Conservation (phyloP, 1,140 invertebrate species). For the Elymnias hypermnestra region DNA sequence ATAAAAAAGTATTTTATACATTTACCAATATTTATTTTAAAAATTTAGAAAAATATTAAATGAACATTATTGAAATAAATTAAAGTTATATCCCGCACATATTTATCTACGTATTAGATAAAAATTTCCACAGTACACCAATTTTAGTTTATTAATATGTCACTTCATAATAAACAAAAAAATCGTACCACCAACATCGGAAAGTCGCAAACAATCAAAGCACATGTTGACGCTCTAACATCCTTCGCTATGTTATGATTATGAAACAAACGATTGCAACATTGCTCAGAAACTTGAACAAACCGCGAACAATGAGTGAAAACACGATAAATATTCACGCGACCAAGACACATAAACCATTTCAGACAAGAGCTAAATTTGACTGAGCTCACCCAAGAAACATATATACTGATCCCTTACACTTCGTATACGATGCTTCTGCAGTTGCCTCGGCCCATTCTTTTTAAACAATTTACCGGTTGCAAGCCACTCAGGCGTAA, state of each 20-base stretch:
- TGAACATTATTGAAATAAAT: constrained; percentile 1
- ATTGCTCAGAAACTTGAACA: constrained; percentile 20
- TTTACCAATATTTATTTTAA: too few relatives aligned
- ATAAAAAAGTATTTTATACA: too few relatives aligned
- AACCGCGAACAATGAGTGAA: constrained; percentile 6
- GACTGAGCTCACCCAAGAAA: background rate
- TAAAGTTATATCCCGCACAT: background rate
- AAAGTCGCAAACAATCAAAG: constrained; percentile 53
- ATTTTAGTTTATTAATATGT: background rate
- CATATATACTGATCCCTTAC: constrained; percentile 3
- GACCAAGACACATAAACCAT: constrained; percentile 7
- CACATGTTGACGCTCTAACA: constrained; percentile 44
- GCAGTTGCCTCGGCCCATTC: constrained; percentile 1
- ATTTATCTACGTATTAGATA: too few relatives aligned
- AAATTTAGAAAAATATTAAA: too few relatives aligned
- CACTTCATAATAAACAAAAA: constrained; percentile 8
- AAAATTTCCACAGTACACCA: too few relatives aligned
- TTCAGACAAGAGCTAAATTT: constrained; percentile 5
- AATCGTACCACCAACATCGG: constrained; percentile 35
- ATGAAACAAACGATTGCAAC: constrained; percentile 30
- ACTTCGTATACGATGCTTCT: constrained; percentile 2
- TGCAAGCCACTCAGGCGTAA: constrained; percentile 25
- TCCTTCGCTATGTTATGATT: constrained; percentile 31
- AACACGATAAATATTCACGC: constrained; percentile 11
- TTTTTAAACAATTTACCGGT: constrained; percentile 22